Base-by-base conservation (phyloP, 1,140 invertebrate species). In the Drosophila sp. region DNA sequence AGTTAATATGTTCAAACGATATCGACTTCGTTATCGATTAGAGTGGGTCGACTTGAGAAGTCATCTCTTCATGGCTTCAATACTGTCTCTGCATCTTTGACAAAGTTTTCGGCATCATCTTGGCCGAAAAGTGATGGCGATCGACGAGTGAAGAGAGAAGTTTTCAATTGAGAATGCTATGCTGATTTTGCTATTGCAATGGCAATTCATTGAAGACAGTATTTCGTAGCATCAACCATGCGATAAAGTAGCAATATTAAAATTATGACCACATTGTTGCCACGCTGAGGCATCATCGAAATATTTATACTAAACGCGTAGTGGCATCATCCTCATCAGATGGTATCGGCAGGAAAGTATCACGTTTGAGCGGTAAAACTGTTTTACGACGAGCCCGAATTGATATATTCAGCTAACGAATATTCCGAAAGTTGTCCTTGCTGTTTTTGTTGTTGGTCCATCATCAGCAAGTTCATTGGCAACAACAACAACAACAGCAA, bases 381-480 rank as follows among this genome's bases (percentile, higher is more conserved):
- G 78, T 84, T 86, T 84, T 84, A 84, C 81, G 81, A 72, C 72
- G 65, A 81, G 81, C 78, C 72, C 70, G 61, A 84, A 86, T 84
- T 84, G 82, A 86, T 84, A 80, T 81, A 86, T 80, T 86, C 75
- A 50, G 50, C 46, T 48, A 84, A 76, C 72, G 76, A 83, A 83
- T 80, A 80, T 80, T 66, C 14, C 38, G 74, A 67, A 77, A 73
- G 76, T 69, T 73, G 69, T 73, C 61, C 57, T 64, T 54, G 36
- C n/a, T n/a, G n/a, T n/a, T n/a, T n/a, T n/a, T n/a, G n/a, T 58
- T 58, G 59, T 50, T 54, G 50, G 25, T n/a, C 45, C 67, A 27
- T 77, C 76, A 73, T 48, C 78, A 67, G 69, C 64, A 45, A 41
- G 53, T 66, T 71, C 50, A 75, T 75, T 67, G 53, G 40, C 54